Percentiles rank a stretch among this genome's conserved stretches.
phyloP scores from a whole-genome alignment of 2,888 invertebrate species.

The Leuctra nigra region DNA sequence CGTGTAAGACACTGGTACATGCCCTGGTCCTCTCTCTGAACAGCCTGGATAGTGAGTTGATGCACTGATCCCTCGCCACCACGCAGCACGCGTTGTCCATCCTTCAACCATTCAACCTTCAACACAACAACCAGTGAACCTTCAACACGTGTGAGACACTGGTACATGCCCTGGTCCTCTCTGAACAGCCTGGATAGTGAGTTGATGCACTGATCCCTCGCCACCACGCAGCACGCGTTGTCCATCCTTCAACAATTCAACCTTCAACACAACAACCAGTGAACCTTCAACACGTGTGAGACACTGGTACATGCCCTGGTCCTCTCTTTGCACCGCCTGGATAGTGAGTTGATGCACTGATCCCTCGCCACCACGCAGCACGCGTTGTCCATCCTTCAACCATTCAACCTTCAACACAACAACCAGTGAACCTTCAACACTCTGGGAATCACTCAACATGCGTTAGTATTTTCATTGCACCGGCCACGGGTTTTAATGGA shows the following conservation, averaged over 20 bases:
- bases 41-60: constrained; percentile 30
- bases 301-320: constrained; percentile 47
- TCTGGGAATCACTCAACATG: no score
- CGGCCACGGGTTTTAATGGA: no score
- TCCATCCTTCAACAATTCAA: constrained; percentile 40
- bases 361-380: neutral
- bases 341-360: constrained; percentile 16
- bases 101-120: constrained; percentile 38
- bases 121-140: no score
- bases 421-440: no score
- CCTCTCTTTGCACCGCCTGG: constrained; percentile 38
- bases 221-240: constrained; percentile 19
- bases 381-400: constrained; percentile 37
- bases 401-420: no score
- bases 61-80: neutral
- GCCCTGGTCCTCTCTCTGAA: constrained; percentile 42
- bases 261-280: no score
- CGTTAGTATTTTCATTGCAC: no score
- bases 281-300: no score
- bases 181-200: constrained; percentile 34
- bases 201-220: neutral
- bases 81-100: constrained; percentile 33
- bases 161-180: constrained; percentile 46
- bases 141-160: constrained; percentile 52
- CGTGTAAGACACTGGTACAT: constrained; percentile 48